Evolutionary conservation across 2,888 invertebrate species (phyloP), one percentile per base, ranked within the genome.

Genomic region (Drosophila kokeensis): DNA sequence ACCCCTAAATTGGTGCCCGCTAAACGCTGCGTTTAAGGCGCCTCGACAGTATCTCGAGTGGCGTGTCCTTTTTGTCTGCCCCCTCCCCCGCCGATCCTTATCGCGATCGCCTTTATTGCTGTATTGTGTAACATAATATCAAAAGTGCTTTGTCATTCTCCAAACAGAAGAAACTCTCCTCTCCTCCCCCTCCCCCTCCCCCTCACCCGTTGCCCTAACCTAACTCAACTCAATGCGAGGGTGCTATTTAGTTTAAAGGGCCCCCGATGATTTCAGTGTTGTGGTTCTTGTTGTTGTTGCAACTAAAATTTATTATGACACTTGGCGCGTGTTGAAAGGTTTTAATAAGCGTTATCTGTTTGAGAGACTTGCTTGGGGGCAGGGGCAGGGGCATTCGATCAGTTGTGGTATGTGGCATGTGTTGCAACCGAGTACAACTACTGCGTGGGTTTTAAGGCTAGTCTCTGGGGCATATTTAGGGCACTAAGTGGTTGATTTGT

Each of bases 251-350:
- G 29, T 38, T n/a, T 36, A 27, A 27, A 36, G 42, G 49, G 29
- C 73, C 60, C 59, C 61, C 63, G 58, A 71, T 76, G 63, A 60
- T 70, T 58, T 60, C 57, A 15, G 21, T 27, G 27, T 36, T 32
- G 30, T 34, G 11, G 21, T 15, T 27, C 27, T n/a, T 21, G 30
- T 8, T 18, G 15, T 24, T 73, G 66, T 69, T 72, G 57, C 54
- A 57, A 30, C 34, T 59, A 57, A 58, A 87, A 88, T 88, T 88
- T 88, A 88, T 88, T 88, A 88, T 90, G 87, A 88, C 87, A 90
- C 82, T 88, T 73, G 87, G 81, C 87, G 90, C 90, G 89, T 88
- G 87, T 83, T 90, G 84, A 86, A 86, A 89, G 87, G 83, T 80
- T 83, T 79, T 79, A 79, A 86, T 63, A 81, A 70, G 83, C 73